These are phyloP conservation scores for Montipora capricornis DNA, from an alignment of 64 coral and sea anemone species.

Conservation along the genomic window DNA sequence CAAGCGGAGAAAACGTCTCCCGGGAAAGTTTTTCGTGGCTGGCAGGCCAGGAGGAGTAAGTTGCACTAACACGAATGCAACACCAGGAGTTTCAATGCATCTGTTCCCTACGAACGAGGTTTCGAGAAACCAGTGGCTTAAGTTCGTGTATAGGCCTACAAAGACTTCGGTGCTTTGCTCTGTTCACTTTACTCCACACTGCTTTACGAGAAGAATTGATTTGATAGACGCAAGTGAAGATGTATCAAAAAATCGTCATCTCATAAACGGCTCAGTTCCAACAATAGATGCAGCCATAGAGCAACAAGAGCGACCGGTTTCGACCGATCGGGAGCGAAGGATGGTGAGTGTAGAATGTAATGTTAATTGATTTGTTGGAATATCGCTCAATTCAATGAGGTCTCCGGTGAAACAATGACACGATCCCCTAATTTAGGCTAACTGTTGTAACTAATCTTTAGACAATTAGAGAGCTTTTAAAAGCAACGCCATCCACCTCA, in stretches of 20 bases:
- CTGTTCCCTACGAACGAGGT: background rate
- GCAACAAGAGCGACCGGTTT: background rate
- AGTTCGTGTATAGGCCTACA: conserved; percentile 17
- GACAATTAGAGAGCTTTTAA: too few relatives aligned
- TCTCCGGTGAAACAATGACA: background rate
- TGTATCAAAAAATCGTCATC: background rate
- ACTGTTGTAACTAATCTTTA: too few relatives aligned
- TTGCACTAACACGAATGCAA: background rate
- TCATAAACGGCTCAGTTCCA: background rate
- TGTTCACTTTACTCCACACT: background rate
- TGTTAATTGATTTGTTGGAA: background rate
- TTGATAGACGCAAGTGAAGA: background rate
- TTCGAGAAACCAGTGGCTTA: background rate
- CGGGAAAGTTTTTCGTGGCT: conserved; percentile 1
- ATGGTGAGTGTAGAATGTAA: conserved; percentile 1
- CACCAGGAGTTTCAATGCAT: conserved; percentile 1
- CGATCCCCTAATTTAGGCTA: background rate
- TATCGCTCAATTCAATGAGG: background rate
- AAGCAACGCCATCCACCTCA: too few relatives aligned
- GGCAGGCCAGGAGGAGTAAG: background rate
- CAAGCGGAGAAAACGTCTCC: background rate
- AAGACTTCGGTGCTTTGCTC: conserved; percentile 38
- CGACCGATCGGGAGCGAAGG: background rate
- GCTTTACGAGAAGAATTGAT: background rate
- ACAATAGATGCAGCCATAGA: background rate